Conservation (phyloP, 2,888 invertebrate genomes). For the Cryptophagus acutangulus region DNA sequence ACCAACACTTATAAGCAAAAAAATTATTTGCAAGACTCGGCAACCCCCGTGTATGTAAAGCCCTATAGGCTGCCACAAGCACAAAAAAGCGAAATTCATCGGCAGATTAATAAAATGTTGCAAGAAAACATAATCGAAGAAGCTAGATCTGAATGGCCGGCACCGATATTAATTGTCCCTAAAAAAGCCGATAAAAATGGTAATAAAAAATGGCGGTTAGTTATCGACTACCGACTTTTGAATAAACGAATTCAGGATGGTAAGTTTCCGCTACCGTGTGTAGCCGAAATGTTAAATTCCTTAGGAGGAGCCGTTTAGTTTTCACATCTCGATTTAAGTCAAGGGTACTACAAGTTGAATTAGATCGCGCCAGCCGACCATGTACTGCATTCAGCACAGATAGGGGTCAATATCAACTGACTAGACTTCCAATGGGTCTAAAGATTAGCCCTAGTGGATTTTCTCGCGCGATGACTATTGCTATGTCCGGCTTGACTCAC, state of each 20-base stretch:
- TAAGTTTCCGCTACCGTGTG: constrained; percentile 23
- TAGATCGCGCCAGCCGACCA: constrained; percentile 20
- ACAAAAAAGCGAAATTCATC: constrained; percentile 25
- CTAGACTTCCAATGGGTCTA: constrained; percentile 27
- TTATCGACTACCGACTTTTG: constrained; percentile 21
- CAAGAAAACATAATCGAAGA: constrained; percentile 25
- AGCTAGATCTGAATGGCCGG: constrained; percentile 20
- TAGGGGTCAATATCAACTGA: constrained; percentile 29
- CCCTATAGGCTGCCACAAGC: constrained; percentile 25
- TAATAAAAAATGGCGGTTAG: constrained; percentile 20
- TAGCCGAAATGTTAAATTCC: constrained; percentile 30
- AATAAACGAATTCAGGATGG: constrained; percentile 13
- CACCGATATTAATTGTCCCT: constrained; percentile 23
- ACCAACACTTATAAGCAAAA: constrained; percentile 22
- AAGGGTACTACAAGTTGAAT: constrained; percentile 31
- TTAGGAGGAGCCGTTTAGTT: constrained; percentile 29
- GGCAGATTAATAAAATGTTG: constrained; percentile 24
- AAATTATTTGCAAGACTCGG: constrained; percentile 19
- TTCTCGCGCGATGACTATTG: constrained; percentile 27
- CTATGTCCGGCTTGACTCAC: constrained; percentile 25
- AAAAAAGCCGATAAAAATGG: constrained; percentile 22
- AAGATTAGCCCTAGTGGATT: constrained; percentile 29
- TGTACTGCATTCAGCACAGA: constrained; percentile 29
- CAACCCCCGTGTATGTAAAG: constrained; percentile 23
- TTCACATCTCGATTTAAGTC: constrained; percentile 25